Conservation (phyloP, 2,113 vertebrate species). For the Misgurnus mizolepis region DNA sequence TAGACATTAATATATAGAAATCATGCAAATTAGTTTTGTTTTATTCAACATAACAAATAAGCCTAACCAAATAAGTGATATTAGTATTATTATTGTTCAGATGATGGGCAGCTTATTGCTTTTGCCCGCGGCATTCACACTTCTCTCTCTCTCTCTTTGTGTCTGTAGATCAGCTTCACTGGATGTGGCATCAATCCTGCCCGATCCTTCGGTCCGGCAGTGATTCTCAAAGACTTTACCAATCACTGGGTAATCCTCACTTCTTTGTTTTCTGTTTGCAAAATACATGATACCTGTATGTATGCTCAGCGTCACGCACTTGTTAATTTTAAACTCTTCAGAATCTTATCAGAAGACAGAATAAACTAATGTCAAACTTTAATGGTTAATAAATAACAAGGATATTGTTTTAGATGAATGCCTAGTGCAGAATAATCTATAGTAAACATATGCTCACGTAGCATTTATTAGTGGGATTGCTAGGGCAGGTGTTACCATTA, state of each 20-base stretch:
- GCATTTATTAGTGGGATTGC: constrained; percentile 15
- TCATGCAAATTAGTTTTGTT: constrained; percentile 7
- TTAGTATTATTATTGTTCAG: neutral
- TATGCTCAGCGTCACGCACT: neutral
- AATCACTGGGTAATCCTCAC: constrained; percentile 88
- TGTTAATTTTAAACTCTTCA: constrained; percentile 5
- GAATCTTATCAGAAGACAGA: neutral
- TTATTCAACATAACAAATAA: neutral
- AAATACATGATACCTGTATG: neutral
- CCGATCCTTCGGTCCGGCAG: constrained; percentile 89
- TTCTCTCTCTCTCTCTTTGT: constrained; percentile 34
- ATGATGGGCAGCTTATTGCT: neutral
- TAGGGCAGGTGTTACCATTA: constrained; percentile 57
- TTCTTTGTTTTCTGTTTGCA: neutral
- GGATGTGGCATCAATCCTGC: constrained; percentile 98
- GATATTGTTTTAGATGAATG: constrained; percentile 48
- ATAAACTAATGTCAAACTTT: constrained; percentile 1
- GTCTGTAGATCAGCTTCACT: constrained; percentile 89
- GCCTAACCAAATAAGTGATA: neutral
- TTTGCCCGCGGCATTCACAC: neutral
- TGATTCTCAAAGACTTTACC: constrained; percentile 82
- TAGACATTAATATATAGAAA: neutral
- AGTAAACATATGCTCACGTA: neutral
- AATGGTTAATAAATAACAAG: constrained; percentile 67
- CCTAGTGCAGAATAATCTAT: neutral